Conservation (phyloP, 2,888 invertebrate species). For the Quadroppia sp. region DNA sequence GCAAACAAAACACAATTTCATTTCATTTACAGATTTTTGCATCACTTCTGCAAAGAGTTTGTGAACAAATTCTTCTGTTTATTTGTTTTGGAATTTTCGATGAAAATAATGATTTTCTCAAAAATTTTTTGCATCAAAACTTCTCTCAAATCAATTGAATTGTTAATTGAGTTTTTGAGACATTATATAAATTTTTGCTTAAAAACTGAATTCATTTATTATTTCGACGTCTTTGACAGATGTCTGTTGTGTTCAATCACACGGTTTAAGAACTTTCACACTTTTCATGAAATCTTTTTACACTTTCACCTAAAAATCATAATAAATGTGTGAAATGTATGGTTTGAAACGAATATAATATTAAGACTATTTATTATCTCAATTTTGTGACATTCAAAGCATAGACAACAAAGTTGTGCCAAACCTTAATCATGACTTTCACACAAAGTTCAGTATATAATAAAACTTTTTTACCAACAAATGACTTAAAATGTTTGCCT, state of each 20-base stretch:
- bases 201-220: too few species aligned
- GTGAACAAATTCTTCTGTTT: background rate
- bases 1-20: conserved; percentile 32
- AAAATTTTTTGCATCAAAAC: too few species aligned
- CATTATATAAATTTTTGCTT: too few species aligned
- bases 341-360: background rate
- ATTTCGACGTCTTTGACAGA: background rate
- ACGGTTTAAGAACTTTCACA: too few species aligned
- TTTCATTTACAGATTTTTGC: background rate
- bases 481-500: too few species aligned
- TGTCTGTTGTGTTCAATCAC: too few species aligned
- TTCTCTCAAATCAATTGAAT: too few species aligned
- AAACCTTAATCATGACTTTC: conserved; percentile 23
- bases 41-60: background rate
- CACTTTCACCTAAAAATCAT: background rate
- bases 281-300: background rate
- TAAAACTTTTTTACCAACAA: too few species aligned
- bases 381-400: conserved; percentile 28
- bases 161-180: too few species aligned
- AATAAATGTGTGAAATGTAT: background rate
- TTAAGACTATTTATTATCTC: background rate
- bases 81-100: background rate
- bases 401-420: background rate
- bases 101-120: too few species aligned
- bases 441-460: background rate